A percentile compares a stretch with the other conserved stretches of the same genome.
Conservation (phyloP, 2,888 invertebrate genomes). For the Agrochola circellaris region DNA sequence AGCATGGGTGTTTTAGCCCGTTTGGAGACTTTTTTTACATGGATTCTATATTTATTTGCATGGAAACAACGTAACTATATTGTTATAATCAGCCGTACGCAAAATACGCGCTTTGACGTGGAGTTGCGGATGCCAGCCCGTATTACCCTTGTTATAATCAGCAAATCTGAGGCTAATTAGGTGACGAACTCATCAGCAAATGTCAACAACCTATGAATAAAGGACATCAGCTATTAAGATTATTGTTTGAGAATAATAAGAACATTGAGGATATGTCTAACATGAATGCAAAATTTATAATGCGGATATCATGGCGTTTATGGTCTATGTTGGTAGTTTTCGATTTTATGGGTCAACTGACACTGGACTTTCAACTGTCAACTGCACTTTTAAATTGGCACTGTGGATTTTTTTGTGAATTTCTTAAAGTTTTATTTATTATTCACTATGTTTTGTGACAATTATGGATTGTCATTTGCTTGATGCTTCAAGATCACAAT, state of each 20-base stretch:
- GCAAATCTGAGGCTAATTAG: conserved; percentile 33
- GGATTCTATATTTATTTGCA: background rate
- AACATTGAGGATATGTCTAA: conserved; percentile 6
- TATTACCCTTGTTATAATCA: conserved; percentile 32
- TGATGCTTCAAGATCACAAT: background rate
- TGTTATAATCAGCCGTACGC: background rate
- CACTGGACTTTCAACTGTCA: no score
- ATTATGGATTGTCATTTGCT: background rate
- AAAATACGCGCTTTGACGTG: no score
- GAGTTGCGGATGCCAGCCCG: no score
- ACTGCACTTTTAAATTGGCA: background rate
- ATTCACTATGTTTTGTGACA: background rate
- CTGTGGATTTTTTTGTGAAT: background rate
- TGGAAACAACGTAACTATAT: conserved; percentile 6
- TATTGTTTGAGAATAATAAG: conserved; percentile 33
- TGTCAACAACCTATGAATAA: conserved; percentile 57
- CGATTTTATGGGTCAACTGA: background rate
- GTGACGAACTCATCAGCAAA: conserved; percentile 38
- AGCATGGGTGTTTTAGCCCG: background rate
- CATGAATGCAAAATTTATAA: background rate
- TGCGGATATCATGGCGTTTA: background rate
- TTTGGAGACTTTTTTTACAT: background rate
- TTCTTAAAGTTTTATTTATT: background rate
- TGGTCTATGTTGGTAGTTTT: background rate
- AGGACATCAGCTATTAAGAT: conserved; percentile 49